A percentile compares a stretch with the other conserved stretches of the same genome.
These are phyloP conservation scores for Rhinella marina DNA, from an alignment of 2,797 vertebrate species.

Conservation along the genomic window DNA sequence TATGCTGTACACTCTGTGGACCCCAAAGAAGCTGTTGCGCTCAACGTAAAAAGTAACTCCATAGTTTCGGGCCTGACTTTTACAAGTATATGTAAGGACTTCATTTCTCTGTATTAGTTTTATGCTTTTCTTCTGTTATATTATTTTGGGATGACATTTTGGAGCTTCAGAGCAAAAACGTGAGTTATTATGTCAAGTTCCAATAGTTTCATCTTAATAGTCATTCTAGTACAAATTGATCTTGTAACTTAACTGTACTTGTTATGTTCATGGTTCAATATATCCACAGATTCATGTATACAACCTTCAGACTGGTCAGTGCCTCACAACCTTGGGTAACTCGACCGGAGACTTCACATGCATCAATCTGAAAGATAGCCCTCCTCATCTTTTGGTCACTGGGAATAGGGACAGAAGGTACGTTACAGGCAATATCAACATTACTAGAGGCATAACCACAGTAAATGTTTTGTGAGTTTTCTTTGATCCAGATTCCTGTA, in stretches of 20 bases:
- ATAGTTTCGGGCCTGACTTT: too few relatives aligned
- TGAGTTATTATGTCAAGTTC: too few relatives aligned
- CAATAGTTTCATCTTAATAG: too few relatives aligned
- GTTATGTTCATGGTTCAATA: background rate
- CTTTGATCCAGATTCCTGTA: background rate
- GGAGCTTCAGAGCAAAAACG: too few relatives aligned
- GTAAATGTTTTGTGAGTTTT: background rate
- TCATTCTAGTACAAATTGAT: background rate
- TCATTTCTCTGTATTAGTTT: too few relatives aligned
- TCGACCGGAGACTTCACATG: slow-evolving; percentile 90
- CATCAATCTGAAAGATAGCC: slow-evolving; percentile 84
- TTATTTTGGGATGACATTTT: too few relatives aligned
- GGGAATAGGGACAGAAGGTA: slow-evolving; percentile 96
- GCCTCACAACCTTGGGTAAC: slow-evolving; percentile 80
- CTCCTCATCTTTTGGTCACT: slow-evolving; percentile 86
- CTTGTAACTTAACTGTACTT: background rate
- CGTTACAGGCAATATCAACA: slow-evolving; percentile 26
- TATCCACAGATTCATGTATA: slow-evolving; percentile 86
- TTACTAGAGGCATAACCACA: background rate
- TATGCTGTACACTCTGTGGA: too few relatives aligned
- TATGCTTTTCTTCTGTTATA: too few relatives aligned
- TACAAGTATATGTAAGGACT: too few relatives aligned
- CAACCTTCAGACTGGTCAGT: slow-evolving; percentile 84
- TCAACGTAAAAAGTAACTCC: too few relatives aligned
- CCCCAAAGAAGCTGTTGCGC: too few relatives aligned